Conservation (phyloP, 2,797 vertebrate species). For the Halcyon smyrnensis region DNA sequence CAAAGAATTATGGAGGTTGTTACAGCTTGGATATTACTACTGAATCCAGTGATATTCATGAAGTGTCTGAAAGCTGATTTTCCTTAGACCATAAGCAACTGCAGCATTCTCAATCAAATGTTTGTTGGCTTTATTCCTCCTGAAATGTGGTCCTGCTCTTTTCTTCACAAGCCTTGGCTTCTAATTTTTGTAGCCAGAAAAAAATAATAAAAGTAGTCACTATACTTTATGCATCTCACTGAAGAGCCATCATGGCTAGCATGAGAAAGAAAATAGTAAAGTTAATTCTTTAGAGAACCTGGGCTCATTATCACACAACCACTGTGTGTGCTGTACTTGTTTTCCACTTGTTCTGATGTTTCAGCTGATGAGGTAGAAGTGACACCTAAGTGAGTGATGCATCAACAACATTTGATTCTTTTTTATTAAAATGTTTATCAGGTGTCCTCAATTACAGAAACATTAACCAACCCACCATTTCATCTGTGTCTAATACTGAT, state of each 20-base stretch:
- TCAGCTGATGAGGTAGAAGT: neutral
- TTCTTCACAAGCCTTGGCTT: neutral
- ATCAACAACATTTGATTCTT: neutral
- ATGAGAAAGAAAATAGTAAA: neutral
- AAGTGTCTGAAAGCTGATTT: neutral
- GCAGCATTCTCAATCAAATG: neutral
- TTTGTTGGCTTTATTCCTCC: neutral
- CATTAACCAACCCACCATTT: neutral
- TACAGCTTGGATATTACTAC: neutral
- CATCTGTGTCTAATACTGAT: neutral
- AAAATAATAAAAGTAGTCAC: neutral
- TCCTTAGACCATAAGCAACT: neutral
- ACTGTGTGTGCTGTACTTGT: neutral
- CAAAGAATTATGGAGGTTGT: neutral
- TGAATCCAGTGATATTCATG: neutral
- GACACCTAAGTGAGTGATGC: neutral
- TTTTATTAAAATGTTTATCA: neutral
- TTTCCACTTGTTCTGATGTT: neutral
- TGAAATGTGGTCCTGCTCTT: neutral
- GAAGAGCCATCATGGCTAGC: neutral
- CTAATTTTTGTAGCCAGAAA: neutral
- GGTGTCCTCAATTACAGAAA: neutral
- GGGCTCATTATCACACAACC: neutral
- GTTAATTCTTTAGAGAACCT: neutral
- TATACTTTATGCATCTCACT: neutral